These are phyloP conservation scores for Palythoa heliodiscus DNA, from an alignment of 92 coral and sea anemone genomes.

Conservation along the genomic window DNA sequence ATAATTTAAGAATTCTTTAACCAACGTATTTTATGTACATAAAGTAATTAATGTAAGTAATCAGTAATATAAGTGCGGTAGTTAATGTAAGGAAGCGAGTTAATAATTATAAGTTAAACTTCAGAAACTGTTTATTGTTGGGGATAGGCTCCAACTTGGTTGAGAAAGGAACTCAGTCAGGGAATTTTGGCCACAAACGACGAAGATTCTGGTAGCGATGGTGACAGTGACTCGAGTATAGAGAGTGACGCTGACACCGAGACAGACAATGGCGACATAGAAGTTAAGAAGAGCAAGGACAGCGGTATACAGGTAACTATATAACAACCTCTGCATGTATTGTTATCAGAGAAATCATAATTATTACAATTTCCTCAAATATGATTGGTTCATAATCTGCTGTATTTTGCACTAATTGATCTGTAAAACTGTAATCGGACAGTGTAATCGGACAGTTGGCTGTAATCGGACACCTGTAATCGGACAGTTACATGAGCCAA, in stretches of 20 bases:
- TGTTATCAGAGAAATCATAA: too few relatives aligned
- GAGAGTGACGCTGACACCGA: conserved; percentile 72
- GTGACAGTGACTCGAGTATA: conserved; percentile 75
- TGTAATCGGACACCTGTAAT: too few relatives aligned
- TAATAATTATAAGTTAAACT: too few relatives aligned
- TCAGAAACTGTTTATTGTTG: background rate
- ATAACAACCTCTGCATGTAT: too few relatives aligned
- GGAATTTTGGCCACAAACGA: conserved; percentile 75
- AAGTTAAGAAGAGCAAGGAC: conserved; percentile 20
- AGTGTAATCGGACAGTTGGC: too few relatives aligned
- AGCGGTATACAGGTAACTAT: conserved; percentile 51
- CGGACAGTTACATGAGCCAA: too few relatives aligned
- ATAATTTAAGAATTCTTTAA: too few relatives aligned
- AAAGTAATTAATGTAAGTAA: background rate
- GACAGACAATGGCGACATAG: conserved; percentile 60
- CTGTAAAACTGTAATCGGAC: too few relatives aligned
- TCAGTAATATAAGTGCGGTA: background rate
- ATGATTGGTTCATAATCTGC: too few relatives aligned
- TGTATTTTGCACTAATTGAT: too few relatives aligned
- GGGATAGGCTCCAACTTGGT: conserved; percentile 92
- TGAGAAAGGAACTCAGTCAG: conserved; percentile 85
- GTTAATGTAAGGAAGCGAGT: too few relatives aligned
- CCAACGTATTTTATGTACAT: background rate
- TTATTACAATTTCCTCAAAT: too few relatives aligned
- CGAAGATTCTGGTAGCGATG: conserved; percentile 87